Base-by-base conservation (phyloP, 1,140 invertebrate species). In the Pseudomyrmex dendroicus region DNA sequence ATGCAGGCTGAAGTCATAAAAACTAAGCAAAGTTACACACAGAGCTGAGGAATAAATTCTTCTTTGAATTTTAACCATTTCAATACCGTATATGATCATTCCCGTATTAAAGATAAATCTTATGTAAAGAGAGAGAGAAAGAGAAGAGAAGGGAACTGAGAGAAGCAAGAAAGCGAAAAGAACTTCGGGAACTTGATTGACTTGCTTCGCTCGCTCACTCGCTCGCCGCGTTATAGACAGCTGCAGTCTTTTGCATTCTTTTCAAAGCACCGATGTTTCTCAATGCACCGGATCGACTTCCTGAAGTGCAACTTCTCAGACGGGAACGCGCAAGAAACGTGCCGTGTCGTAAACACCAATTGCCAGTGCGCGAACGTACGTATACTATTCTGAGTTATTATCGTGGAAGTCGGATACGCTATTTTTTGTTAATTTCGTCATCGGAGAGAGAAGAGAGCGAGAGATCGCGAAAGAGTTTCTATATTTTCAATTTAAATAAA, bases 151-250 rank as follows among this genome's bases (percentile, higher is more conserved):
- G 35, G 7, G 5, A 35, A 35, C 5, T 1, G 35, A 61, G 50
- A 82, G 44, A 22, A 52, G 50, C 54, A 35, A 66, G 62, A 84
- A 46, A 77, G 62, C 35, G 50, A 76, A 66, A 80, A 82, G 59
- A 66, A 76, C 54, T 76, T 63, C 17, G 86, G 35, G 35, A 82
- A 88, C 64, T 84, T 80, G 83, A 80, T 89, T 77, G 78, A 87
- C 73, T 76, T 12, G 25, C 86, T 88, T 35, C 56, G 64, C 57
- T 48, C 50, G 62, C 35, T 70, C 78, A 59, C 74, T 70, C 78
- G 68, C 74, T 56, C 20, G 64, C 63, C 83, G 56, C 85, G 35
- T 88, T 88, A 73, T 87, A 84, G 22, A 25, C 64, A 17, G n/a
- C 70, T 61, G n/a, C n/a, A 73, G 62, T 84, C 68, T 70, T 86